phyloP scores from a whole-genome alignment of 2,113 vertebrate species.

The Epinephelus lanceolatus region DNA sequence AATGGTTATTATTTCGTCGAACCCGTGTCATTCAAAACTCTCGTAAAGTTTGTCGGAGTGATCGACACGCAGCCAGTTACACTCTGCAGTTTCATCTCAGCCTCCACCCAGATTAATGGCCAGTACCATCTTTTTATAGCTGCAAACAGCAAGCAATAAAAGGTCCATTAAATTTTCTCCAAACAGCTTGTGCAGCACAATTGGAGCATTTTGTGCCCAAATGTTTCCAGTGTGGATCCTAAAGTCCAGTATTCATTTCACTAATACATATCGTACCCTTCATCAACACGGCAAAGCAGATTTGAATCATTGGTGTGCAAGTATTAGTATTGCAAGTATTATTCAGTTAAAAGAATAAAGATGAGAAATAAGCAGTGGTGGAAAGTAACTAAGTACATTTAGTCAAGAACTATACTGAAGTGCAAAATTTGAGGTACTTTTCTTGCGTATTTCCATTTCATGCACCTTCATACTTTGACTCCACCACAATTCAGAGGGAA shows the following conservation, averaged over 20 bases:
- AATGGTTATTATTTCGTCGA: neutral
- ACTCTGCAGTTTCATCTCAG: conserved; percentile 25
- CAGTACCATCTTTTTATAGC: neutral
- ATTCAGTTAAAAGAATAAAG: neutral
- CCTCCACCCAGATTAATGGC: neutral
- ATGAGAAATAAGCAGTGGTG: neutral
- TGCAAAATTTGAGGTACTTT: neutral
- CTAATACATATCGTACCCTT: neutral
- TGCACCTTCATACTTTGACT: neutral
- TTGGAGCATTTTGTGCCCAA: neutral
- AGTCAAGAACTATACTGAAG: neutral
- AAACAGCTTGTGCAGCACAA: conserved; percentile 6
- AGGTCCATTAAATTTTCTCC: neutral
- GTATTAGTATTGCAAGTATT: too few relatives aligned
- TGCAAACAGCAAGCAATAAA: neutral
- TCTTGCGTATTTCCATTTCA: neutral
- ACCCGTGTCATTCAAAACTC: neutral
- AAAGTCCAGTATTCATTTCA: neutral
- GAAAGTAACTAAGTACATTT: neutral
- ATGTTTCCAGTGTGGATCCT: neutral
- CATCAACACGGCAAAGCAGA: neutral
- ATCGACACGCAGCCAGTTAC: neutral
- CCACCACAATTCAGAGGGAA: neutral
- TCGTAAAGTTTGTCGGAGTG: neutral
- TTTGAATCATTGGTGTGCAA: neutral